Evolutionary conservation across 2,888 invertebrate genomes (phyloP).

Genomic region (Ectropis crepuscularia): DNA sequence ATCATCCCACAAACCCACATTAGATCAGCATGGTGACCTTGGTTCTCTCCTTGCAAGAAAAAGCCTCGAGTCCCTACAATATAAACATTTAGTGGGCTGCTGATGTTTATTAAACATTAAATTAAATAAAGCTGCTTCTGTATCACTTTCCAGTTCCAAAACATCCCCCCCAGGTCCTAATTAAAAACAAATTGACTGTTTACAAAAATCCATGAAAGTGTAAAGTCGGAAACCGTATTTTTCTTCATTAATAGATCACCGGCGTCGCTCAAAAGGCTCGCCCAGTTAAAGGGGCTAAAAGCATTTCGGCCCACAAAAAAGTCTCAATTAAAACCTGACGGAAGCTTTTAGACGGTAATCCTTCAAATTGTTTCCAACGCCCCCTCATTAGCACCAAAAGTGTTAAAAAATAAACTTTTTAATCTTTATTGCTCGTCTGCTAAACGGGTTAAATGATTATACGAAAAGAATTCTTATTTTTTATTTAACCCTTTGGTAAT

Average conservation of each 20-base stretch:
- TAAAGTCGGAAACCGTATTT: slow-evolving; percentile 60
- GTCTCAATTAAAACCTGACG: slow-evolving; percentile 85
- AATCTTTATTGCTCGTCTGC: slow-evolving; percentile 84
- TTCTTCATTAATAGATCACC: slow-evolving; percentile 82
- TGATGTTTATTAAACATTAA: background rate
- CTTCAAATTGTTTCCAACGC: slow-evolving; percentile 85
- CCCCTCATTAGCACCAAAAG: slow-evolving; percentile 85
- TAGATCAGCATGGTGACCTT: too few relatives aligned
- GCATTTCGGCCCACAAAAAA: slow-evolving; percentile 82
- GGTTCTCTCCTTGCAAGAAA: too few relatives aligned
- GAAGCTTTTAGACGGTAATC: slow-evolving; percentile 85
- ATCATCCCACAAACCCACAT: too few relatives aligned
- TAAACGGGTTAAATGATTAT: slow-evolving; percentile 84
- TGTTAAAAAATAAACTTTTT: slow-evolving; percentile 85
- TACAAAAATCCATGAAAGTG: slow-evolving; percentile 50
- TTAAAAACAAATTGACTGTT: slow-evolving; percentile 43
- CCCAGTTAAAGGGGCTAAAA: slow-evolving; percentile 80
- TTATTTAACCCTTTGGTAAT: slow-evolving; percentile 76
- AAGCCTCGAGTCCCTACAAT: too few relatives aligned
- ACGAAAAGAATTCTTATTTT: slow-evolving; percentile 78
- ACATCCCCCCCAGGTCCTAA: slow-evolving; percentile 34
- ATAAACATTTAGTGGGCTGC: too few relatives aligned
- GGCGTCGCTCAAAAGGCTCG: slow-evolving; percentile 72
- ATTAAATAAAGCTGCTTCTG: background rate
- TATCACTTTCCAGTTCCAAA: slow-evolving; percentile 9